phyloP scores from a whole-genome alignment of 1,140 invertebrate species.

The Drosophila melanogaster region DNA sequence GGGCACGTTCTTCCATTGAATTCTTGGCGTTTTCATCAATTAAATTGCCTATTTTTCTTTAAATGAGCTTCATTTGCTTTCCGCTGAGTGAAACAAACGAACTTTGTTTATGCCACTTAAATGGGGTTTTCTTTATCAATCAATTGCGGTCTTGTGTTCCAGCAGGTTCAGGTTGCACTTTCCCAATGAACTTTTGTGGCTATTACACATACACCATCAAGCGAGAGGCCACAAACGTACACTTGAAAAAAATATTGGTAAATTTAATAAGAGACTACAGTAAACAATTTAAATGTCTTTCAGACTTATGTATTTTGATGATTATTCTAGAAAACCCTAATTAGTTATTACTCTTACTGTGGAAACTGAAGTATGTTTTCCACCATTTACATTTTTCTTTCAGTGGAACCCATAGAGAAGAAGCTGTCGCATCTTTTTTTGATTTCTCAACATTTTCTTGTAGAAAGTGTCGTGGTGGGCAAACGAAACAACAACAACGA shows the following conservation, averaged over 20 bases:
- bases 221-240: not conserved
- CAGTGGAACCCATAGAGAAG: slow-evolving; percentile 29
- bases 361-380: not conserved
- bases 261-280: not conserved
- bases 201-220: slow-evolving; percentile 33
- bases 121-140: slow-evolving; percentile 65
- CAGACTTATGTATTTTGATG: too few relatives aligned
- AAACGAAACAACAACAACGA: slow-evolving; percentile 24
- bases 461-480: slow-evolving; percentile 80
- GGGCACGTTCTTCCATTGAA: slow-evolving; percentile 30
- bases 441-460: slow-evolving; percentile 81
- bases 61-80: slow-evolving; percentile 32
- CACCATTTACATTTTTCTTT: not conserved
- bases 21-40: slow-evolving; percentile 33
- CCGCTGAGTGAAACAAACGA: slow-evolving; percentile 14
- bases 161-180: slow-evolving; percentile 72
- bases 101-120: slow-evolving; percentile 55
- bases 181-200: slow-evolving; percentile 73
- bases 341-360: not conserved
- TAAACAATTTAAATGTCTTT: too few relatives aligned
- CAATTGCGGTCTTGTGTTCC: slow-evolving; percentile 72
- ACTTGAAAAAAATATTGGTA: not conserved
- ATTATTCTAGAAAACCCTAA: too few relatives aligned
- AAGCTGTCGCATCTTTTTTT: slow-evolving; percentile 78
- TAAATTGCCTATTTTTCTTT: slow-evolving; percentile 26